phyloP scores from a whole-genome alignment of 2,113 vertebrate genomes.

The Chiloscyllium plagiosum region DNA sequence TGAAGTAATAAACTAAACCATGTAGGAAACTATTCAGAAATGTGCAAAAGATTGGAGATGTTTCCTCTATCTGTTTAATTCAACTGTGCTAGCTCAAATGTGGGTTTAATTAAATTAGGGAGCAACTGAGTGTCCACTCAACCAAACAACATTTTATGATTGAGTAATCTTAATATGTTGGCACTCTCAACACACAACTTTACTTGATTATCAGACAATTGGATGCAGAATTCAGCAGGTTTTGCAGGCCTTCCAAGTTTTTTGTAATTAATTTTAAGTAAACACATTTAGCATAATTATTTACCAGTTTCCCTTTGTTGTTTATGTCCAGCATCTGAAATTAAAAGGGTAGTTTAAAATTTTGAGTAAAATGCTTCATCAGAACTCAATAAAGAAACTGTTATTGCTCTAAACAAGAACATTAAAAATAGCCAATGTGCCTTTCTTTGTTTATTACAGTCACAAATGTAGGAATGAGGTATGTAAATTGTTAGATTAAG shows the following conservation, averaged over 20 bases:
- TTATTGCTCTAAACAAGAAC: neutral
- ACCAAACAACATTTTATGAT: neutral
- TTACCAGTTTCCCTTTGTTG: too few species aligned
- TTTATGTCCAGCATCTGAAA: neutral
- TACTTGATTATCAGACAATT: neutral
- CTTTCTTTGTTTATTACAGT: neutral
- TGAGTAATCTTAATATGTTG: neutral
- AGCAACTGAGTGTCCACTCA: neutral
- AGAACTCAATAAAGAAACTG: neutral
- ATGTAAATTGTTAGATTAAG: neutral
- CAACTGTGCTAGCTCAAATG: neutral
- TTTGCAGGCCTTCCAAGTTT: neutral
- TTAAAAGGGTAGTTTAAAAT: neutral
- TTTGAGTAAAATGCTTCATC: neutral
- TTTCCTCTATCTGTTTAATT: neutral
- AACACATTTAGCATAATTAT: neutral
- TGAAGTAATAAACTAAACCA: neutral
- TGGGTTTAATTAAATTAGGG: slow-evolving; percentile 5
- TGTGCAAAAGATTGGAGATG: neutral
- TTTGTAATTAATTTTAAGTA: neutral
- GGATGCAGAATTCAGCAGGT: too few species aligned
- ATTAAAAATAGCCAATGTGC: neutral
- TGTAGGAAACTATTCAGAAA: neutral
- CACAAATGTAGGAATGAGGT: neutral
- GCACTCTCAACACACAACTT: neutral